Conservation (phyloP, 1,140 invertebrate species). For the Eciton burchellii region DNA sequence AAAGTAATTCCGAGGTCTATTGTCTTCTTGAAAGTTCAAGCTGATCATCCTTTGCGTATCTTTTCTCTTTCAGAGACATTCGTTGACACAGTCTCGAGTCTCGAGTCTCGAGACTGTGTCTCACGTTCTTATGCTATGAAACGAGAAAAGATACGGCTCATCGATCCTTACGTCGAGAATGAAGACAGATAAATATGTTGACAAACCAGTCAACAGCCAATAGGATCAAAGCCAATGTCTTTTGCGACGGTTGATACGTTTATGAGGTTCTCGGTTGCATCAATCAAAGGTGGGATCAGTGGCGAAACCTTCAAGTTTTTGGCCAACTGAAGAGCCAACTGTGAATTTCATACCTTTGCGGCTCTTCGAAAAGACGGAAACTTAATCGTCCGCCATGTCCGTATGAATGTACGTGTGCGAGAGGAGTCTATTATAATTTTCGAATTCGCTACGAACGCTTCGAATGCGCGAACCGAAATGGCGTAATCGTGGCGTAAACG, state of each 20-base stretch:
- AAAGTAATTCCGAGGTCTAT: too few relatives aligned
- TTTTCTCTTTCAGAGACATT: neutral
- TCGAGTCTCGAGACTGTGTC: neutral
- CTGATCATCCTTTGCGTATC: slow-evolving; percentile 17
- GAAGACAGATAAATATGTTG: too few relatives aligned
- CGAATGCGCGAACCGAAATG: neutral
- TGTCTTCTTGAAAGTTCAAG: slow-evolving; percentile 12
- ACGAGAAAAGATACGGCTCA: too few relatives aligned
- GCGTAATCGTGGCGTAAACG: neutral
- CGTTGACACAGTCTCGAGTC: neutral
- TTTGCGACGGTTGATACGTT: slow-evolving; percentile 67
- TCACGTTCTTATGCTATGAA: neutral
- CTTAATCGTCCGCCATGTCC: slow-evolving; percentile 39
- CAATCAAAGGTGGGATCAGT: slow-evolving; percentile 51
- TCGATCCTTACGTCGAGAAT: too few relatives aligned
- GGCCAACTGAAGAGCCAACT: slow-evolving; percentile 45
- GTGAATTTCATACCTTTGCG: slow-evolving; percentile 34
- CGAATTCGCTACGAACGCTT: neutral
- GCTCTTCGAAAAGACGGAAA: slow-evolving; percentile 26
- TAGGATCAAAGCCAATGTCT: slow-evolving; percentile 67
- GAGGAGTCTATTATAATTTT: slow-evolving; percentile 27
- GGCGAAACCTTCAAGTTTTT: neutral
- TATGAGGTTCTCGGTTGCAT: slow-evolving; percentile 69
- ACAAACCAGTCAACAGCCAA: too few relatives aligned
- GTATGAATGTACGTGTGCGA: neutral